Evolutionary conservation across 2,113 vertebrate genomes (phyloP).

Genomic region (Ophthalmolycus amberensis): DNA sequence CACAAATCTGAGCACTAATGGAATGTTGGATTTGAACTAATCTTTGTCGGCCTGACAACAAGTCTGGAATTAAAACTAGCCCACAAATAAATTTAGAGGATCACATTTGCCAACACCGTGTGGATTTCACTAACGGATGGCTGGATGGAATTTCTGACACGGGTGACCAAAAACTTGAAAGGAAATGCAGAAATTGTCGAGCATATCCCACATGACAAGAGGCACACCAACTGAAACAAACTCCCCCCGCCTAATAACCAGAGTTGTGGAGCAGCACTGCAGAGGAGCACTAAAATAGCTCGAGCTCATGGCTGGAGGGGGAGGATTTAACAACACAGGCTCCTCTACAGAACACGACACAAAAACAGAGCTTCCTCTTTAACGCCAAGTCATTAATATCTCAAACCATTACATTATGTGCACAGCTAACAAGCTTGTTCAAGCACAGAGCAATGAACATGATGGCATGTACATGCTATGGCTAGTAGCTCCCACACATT

Average conservation of each 20-base stretch:
- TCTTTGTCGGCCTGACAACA: conserved; percentile 24
- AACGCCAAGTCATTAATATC: not conserved
- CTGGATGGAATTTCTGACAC: not conserved
- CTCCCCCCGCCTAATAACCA: conserved; percentile 40
- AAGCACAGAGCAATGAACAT: not conserved
- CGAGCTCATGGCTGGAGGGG: conserved; percentile 44
- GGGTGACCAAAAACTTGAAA: not conserved
- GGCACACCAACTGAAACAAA: conserved; percentile 37
- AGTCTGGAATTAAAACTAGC: not conserved
- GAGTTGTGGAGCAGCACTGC: conserved; percentile 58
- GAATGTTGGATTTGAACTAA: conserved; percentile 10
- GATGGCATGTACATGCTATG: not conserved
- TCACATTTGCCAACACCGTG: not conserved
- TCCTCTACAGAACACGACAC: conserved; percentile 15
- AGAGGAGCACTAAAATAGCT: conserved; percentile 66
- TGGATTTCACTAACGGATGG: not conserved
- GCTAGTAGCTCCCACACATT: not conserved
- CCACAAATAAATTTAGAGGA: not conserved
- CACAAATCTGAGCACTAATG: conserved; percentile 17
- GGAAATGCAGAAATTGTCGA: not conserved
- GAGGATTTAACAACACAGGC: conserved; percentile 21
- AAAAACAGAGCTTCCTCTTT: conserved; percentile 13
- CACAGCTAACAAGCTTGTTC: not conserved
- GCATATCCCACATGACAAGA: conserved; percentile 18
- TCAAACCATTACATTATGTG: not conserved